A percentile compares a stretch with the other conserved stretches of the same genome.
These are phyloP conservation scores for Chrysolina haemoptera DNA, from an alignment of 2,888 invertebrate genomes.

Conservation along the genomic window DNA sequence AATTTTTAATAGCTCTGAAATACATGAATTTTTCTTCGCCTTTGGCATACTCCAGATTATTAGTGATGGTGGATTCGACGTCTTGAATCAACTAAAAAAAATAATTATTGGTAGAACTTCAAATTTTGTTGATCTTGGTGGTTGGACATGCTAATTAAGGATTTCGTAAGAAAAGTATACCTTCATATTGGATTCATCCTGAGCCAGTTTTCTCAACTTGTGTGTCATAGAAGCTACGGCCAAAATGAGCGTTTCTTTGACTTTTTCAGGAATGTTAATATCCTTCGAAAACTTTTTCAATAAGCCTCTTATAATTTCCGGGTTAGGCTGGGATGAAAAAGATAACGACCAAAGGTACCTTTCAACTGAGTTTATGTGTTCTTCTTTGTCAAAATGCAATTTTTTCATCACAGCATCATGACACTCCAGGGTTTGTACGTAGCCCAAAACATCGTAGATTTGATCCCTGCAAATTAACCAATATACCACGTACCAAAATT, in stretches of 20 bases:
- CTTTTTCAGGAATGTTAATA: slow-evolving; percentile 72
- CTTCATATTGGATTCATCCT: not conserved
- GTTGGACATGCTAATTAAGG: too few relatives aligned
- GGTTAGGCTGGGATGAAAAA: slow-evolving; percentile 77
- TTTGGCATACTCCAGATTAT: slow-evolving; percentile 64
- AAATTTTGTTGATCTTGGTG: not conserved
- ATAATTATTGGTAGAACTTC: not conserved
- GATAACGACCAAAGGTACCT: slow-evolving; percentile 84
- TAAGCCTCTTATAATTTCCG: slow-evolving; percentile 72
- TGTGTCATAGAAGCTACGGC: slow-evolving; percentile 77
- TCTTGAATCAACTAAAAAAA: slow-evolving; percentile 64
- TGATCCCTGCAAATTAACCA: slow-evolving; percentile 70
- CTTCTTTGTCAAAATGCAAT: slow-evolving; percentile 74
- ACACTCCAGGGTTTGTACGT: slow-evolving; percentile 78
- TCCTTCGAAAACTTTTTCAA: slow-evolving; percentile 70
- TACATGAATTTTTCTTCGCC: slow-evolving; percentile 75
- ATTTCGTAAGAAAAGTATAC: not conserved
- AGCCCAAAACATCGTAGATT: slow-evolving; percentile 80
- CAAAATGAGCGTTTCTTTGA: slow-evolving; percentile 79
- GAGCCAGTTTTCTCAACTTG: slow-evolving; percentile 65
- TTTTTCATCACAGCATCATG: slow-evolving; percentile 80
- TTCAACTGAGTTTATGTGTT: slow-evolving; percentile 72
- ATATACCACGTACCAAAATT: too few relatives aligned
- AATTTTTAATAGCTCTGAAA: slow-evolving; percentile 80
- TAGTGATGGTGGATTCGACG: slow-evolving; percentile 66